Percentiles rank a stretch among this genome's conserved stretches.
Evolutionary conservation across 2,797 vertebrate species (phyloP).

Genomic region (Xenentodon cancila): DNA sequence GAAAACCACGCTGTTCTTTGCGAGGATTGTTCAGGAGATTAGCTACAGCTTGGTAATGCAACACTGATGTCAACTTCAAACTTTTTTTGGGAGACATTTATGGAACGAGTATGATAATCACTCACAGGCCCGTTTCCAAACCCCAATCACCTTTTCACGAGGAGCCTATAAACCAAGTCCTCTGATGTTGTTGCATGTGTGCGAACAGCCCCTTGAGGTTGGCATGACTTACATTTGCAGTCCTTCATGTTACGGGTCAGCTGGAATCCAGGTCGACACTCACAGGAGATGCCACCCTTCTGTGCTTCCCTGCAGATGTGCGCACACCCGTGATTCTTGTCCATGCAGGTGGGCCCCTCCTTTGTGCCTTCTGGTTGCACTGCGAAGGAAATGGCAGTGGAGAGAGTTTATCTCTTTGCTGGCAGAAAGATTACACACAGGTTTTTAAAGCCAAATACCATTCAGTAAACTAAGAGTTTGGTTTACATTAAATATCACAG

Average conservation of each 20-base stretch:
- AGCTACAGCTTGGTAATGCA: slow-evolving; percentile 52
- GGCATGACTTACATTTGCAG: slow-evolving; percentile 91
- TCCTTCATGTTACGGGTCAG: slow-evolving; percentile 96
- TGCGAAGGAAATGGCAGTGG: slow-evolving; percentile 37
- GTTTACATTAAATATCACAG: slow-evolving; percentile 24
- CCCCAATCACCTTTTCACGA: slow-evolving; percentile 62
- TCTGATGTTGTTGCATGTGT: slow-evolving; percentile 7
- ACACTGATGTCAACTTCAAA: slow-evolving; percentile 56
- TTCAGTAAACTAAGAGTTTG: slow-evolving; percentile 26
- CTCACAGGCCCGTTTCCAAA: slow-evolving; percentile 61
- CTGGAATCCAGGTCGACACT: slow-evolving; percentile 97
- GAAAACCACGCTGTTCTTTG: slow-evolving; percentile 69
- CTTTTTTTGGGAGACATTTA: slow-evolving; percentile 54
- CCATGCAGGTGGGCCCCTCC: slow-evolving; percentile 98
- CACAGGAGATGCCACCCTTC: slow-evolving; percentile 95
- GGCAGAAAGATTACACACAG: slow-evolving; percentile 17
- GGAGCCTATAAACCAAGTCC: slow-evolving; percentile 58
- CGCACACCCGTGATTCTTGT: slow-evolving; percentile 97
- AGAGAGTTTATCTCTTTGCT: slow-evolving; percentile 26
- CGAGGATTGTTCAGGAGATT: slow-evolving; percentile 46
- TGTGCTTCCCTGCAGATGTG: slow-evolving; percentile 97
- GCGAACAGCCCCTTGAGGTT: slow-evolving; percentile 15
- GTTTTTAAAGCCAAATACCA: slow-evolving; percentile 17
- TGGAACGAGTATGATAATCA: slow-evolving; percentile 64
- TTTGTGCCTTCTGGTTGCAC: slow-evolving; percentile 73